A percentile compares a stretch with the other conserved stretches of the same genome.
Conservation (phyloP, 2,113 vertebrate genomes). For the Neogobius melanostomus region DNA sequence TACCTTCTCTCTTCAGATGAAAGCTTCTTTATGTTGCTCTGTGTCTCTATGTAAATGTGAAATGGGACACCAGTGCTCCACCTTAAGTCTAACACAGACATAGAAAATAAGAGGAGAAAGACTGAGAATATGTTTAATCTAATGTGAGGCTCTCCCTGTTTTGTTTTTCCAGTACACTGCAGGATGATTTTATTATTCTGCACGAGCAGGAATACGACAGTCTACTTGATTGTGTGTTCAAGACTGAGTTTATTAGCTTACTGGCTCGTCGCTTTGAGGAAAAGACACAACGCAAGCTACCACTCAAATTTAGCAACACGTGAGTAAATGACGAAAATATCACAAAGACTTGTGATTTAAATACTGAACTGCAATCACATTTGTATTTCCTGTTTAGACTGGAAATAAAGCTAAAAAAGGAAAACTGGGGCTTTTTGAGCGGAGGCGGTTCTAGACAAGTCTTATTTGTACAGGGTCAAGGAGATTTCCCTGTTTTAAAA, state of each 20-base stretch:
- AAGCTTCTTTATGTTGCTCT: slow-evolving; percentile 47
- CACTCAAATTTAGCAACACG: slow-evolving; percentile 94
- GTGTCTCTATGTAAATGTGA: slow-evolving; percentile 48
- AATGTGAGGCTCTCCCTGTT: neutral
- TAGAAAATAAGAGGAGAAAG: neutral
- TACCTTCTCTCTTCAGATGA: slow-evolving; percentile 34
- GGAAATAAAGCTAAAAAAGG: slow-evolving; percentile 96
- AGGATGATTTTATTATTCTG: slow-evolving; percentile 91
- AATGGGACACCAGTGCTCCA: slow-evolving; percentile 43
- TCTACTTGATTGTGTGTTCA: slow-evolving; percentile 92
- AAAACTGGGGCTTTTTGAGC: slow-evolving; percentile 95
- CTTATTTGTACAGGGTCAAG: slow-evolving; percentile 87
- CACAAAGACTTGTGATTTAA: neutral
- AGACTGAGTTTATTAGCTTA: slow-evolving; percentile 95
- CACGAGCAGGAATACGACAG: slow-evolving; percentile 98
- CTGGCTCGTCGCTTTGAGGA: slow-evolving; percentile 90
- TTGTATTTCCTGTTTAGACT: slow-evolving; percentile 74
- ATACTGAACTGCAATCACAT: neutral
- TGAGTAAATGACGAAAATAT: slow-evolving; percentile 72
- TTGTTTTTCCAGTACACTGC: slow-evolving; percentile 80
- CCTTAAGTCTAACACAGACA: slow-evolving; percentile 9
- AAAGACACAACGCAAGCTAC: slow-evolving; percentile 90
- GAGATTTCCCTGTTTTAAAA: slow-evolving; percentile 83
- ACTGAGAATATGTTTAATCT: neutral
- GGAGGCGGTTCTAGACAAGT: slow-evolving; percentile 89